Conservation (phyloP, 53 echinoderm and acorn worm genomes). For the Holothuria leucospilota region DNA sequence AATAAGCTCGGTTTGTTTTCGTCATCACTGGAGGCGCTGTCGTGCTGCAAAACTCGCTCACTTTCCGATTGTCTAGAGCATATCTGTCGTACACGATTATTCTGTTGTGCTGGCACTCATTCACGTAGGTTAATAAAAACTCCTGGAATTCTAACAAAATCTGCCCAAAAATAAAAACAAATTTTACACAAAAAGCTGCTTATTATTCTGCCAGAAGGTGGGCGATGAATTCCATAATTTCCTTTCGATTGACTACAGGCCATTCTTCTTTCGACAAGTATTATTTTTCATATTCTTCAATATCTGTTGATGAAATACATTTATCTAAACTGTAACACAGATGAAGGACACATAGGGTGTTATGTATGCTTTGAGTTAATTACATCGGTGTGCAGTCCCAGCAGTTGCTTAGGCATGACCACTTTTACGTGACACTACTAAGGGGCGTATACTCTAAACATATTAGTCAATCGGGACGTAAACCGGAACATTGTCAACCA, state of each 20-base stretch:
- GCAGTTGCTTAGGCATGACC: too few species aligned
- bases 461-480: too few species aligned
- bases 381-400: too few species aligned
- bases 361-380: too few species aligned
- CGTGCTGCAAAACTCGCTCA: constrained; percentile 80
- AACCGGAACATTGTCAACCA: too few species aligned
- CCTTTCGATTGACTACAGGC: background rate
- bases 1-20: constrained; percentile 74
- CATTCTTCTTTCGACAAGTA: too few species aligned
- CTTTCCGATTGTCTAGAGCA: constrained; percentile 44
- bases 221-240: background rate
- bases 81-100: constrained; percentile 79
- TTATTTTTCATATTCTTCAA: too few species aligned
- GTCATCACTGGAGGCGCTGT: constrained; percentile 85
- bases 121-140: constrained; percentile 67
- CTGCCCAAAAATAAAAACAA: constrained; percentile 42
- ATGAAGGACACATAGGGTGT: too few species aligned
- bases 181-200: background rate
- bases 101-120: constrained; percentile 76
- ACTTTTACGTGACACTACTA: too few species aligned
- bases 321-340: too few species aligned
- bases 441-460: too few species aligned
- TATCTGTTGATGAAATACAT: too few species aligned
- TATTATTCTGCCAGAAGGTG: background rate
- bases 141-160: constrained; percentile 75